phyloP scores from a whole-genome alignment of 2,797 vertebrate species.

The Onychomys arenicola region DNA sequence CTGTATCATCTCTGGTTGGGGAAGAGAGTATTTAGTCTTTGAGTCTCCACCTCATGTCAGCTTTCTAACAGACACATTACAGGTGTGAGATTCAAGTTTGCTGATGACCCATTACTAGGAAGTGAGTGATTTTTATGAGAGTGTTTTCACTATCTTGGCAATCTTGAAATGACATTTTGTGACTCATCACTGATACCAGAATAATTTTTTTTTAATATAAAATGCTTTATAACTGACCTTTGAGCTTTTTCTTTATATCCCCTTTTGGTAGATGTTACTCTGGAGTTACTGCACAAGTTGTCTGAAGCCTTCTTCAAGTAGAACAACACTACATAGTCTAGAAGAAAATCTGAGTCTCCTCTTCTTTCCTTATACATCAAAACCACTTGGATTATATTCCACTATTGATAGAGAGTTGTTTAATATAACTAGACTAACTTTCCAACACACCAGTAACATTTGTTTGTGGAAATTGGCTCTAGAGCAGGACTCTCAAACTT shows the following conservation, averaged over 20 bases:
- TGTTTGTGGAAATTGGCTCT: neutral
- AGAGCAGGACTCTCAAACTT: neutral
- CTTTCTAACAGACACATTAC: neutral
- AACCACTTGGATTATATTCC: neutral
- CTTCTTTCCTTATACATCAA: neutral
- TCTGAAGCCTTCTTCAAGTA: neutral
- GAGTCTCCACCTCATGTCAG: neutral
- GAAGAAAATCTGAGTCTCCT: neutral
- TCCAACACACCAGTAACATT: neutral
- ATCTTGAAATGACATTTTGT: constrained; percentile 20
- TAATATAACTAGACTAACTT: neutral
- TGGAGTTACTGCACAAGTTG: neutral
- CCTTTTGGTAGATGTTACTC: neutral
- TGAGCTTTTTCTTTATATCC: neutral
- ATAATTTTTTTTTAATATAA: neutral
- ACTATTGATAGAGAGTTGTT: constrained; percentile 3
- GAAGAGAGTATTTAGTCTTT: neutral
- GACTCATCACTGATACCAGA: constrained; percentile 14
- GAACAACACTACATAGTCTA: neutral
- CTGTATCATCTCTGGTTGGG: neutral
- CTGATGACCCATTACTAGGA: neutral
- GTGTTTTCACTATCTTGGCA: constrained; percentile 9
- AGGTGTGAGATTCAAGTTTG: neutral
- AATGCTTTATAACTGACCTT: constrained; percentile 4
- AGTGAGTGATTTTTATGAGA: constrained; percentile 18